phyloP scores from a whole-genome alignment of 2,113 vertebrate genomes.

The Fregata magnificens region DNA sequence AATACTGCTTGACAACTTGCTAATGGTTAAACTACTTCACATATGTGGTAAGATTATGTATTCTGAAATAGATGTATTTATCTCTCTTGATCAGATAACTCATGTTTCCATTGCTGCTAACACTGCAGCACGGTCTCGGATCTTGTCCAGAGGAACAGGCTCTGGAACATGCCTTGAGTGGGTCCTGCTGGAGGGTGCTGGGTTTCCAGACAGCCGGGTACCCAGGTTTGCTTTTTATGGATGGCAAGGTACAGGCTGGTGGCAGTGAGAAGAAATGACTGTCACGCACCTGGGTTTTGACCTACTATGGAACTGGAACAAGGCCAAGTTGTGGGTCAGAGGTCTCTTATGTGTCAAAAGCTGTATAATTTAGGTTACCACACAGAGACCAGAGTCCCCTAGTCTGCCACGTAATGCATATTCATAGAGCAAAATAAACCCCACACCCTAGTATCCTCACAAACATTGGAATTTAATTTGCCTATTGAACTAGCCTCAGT shows the following conservation, averaged over 20 bases:
- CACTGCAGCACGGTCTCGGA: background rate
- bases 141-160: background rate
- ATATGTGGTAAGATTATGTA: slow-evolving; percentile 19
- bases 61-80: slow-evolving; percentile 49
- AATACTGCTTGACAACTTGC: slow-evolving; percentile 50
- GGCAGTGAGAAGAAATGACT: background rate
- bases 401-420: background rate
- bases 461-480: background rate
- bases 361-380: background rate
- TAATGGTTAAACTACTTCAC: slow-evolving; percentile 59
- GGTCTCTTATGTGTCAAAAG: background rate
- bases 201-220: background rate
- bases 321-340: background rate
- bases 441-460: background rate
- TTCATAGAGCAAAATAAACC: background rate
- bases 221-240: background rate
- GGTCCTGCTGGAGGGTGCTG: background rate
- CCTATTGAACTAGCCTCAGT: background rate
- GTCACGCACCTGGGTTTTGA: background rate
- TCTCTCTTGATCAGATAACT: slow-evolving; percentile 21
- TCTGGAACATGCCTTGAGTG: background rate
- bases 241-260: background rate
- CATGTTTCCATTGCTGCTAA: background rate
- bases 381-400: background rate
- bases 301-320: background rate